These are phyloP conservation scores for Ephialtes manifestator DNA, from an alignment of 2,888 invertebrate species.

Conservation along the genomic window DNA sequence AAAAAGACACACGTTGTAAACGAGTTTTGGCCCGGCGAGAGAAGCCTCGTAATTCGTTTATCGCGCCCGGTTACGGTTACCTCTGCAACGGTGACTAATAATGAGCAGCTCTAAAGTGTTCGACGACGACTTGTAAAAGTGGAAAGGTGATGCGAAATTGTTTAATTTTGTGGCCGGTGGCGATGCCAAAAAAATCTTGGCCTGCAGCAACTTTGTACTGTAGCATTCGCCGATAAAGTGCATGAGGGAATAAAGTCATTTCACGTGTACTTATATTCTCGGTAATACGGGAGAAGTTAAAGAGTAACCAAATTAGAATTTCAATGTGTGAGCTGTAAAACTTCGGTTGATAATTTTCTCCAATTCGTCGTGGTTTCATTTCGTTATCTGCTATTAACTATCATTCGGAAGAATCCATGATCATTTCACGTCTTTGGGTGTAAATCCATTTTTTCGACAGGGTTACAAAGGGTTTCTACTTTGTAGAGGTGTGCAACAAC, in stretches of 20 bases:
- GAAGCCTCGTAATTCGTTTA: constrained; percentile 79
- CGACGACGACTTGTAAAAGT: constrained; percentile 33
- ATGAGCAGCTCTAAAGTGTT: constrained; percentile 64
- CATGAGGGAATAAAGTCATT: constrained; percentile 65
- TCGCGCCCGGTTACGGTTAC: constrained; percentile 72
- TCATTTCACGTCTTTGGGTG: constrained; percentile 11
- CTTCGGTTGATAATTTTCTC: constrained; percentile 32
- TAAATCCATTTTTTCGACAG: not conserved
- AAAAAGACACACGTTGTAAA: constrained; percentile 69
- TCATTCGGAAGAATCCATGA: constrained; percentile 15
- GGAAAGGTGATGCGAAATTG: constrained; percentile 51
- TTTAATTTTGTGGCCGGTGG: constrained; percentile 63
- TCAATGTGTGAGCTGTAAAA: constrained; percentile 43
- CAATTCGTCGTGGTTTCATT: constrained; percentile 12
- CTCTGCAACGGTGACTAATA: constrained; percentile 52
- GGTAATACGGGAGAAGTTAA: constrained; percentile 46
- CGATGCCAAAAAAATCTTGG: constrained; percentile 62
- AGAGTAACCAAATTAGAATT: constrained; percentile 32
- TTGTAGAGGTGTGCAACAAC: too few species aligned
- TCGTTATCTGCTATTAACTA: not conserved
- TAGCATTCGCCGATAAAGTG: constrained; percentile 23
- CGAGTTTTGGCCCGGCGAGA: constrained; percentile 71
- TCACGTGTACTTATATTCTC: constrained; percentile 8
- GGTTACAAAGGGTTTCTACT: not conserved
- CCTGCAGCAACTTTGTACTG: constrained; percentile 18